A percentile compares a stretch with the other conserved stretches of the same genome.
These are phyloP conservation scores for Ceratotherium simum DNA, from an alignment of 2,113 vertebrate genomes.

Conservation along the genomic window DNA sequence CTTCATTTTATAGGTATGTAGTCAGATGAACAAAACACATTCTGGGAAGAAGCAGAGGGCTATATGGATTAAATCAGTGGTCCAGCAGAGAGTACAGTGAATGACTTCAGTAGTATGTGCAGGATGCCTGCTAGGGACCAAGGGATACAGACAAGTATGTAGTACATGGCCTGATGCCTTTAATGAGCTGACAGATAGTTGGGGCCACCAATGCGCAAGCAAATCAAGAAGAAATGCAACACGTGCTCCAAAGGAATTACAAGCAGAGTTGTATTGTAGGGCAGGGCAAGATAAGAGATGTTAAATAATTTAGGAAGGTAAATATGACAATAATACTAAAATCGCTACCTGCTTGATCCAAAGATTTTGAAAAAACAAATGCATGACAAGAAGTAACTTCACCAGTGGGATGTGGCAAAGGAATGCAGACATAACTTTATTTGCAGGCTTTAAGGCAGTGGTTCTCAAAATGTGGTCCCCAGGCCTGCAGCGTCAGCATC, in stretches of 20 bases:
- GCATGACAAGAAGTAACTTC: background rate
- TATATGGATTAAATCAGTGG: rapidly evolving
- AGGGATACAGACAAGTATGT: rapidly evolving
- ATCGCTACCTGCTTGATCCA: background rate
- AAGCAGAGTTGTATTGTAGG: background rate
- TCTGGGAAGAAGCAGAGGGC: background rate
- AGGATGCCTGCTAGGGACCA: background rate
- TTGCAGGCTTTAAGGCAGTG: rapidly evolving
- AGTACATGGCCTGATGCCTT: rapidly evolving
- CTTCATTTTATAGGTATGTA: background rate
- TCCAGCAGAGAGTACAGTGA: background rate
- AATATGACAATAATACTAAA: background rate
- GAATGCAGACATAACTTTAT: too few relatives aligned
- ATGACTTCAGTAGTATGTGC: rapidly evolving
- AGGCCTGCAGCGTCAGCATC: background rate
- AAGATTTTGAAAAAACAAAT: background rate
- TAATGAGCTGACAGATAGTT: background rate
- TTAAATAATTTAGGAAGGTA: background rate
- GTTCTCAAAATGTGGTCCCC: background rate
- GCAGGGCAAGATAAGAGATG: background rate
- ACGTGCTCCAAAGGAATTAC: background rate
- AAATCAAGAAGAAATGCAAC: background rate
- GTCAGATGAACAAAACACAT: background rate
- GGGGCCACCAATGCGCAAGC: background rate
- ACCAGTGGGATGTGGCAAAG: too few relatives aligned